Evolutionary conservation across 2,797 vertebrate genomes (phyloP).

Genomic region (Enteromius paludinosus): DNA sequence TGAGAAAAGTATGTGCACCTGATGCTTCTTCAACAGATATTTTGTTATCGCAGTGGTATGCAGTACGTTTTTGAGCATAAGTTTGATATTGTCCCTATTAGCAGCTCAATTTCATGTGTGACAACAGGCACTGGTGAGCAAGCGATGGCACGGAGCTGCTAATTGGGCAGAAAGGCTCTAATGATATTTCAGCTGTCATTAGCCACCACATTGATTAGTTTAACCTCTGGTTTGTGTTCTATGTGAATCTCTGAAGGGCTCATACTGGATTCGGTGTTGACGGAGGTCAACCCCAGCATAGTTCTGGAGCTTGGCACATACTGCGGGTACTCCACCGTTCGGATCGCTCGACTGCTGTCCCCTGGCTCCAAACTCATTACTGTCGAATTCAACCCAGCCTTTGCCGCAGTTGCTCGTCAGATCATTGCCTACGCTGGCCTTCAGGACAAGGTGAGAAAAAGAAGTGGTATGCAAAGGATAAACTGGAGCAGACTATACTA

Average conservation of each 20-base stretch:
- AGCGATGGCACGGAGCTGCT: conserved; percentile 29
- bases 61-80: neutral
- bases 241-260: conserved; percentile 68
- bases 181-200: conserved; percentile 40
- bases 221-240: neutral
- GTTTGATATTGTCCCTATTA: neutral
- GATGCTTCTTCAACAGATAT: too few relatives aligned
- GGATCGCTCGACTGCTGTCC: conserved; percentile 80
- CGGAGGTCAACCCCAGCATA: conserved; percentile 61
- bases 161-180: conserved; percentile 40
- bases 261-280: conserved; percentile 80
- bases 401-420: conserved; percentile 76
- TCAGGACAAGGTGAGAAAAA: conserved; percentile 77
- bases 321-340: conserved; percentile 84
- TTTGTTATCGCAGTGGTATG: too few relatives aligned
- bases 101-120: conserved; percentile 5
- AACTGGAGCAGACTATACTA: neutral
- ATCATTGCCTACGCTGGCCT: conserved; percentile 83
- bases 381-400: conserved; percentile 80
- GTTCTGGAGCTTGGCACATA: conserved; percentile 76
- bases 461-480: neutral
- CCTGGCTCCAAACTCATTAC: conserved; percentile 75
- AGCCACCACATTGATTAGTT: conserved; percentile 20
- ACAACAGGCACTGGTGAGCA: conserved; percentile 34
- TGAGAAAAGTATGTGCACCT: too few relatives aligned